Evolutionary conservation across 2,888 invertebrate species (phyloP).

Genomic region (Acholoe squamosa): DNA sequence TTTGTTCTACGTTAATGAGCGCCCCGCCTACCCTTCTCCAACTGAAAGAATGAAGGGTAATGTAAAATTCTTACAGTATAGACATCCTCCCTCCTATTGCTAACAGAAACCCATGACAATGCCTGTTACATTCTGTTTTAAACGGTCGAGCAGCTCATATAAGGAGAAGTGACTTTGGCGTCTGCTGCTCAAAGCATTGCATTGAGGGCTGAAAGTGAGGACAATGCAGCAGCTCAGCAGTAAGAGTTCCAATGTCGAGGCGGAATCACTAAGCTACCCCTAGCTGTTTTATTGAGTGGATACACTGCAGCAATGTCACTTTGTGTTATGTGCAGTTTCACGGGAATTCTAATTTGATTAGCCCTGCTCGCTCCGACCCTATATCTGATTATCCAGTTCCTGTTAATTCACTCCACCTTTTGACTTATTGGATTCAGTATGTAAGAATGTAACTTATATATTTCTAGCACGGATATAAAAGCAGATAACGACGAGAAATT

Average conservation of each 20-base stretch:
- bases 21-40: neutral
- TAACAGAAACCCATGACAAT: neutral
- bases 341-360: neutral
- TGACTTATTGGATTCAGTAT: neutral
- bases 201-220: too few species aligned
- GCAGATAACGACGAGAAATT: too few species aligned
- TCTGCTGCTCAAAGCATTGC: neutral
- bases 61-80: neutral
- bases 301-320: neutral
- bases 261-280: too few species aligned
- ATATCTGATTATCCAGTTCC: neutral
- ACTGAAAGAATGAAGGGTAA: neutral
- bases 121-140: neutral
- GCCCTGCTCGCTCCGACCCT: neutral
- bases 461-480: too few species aligned
- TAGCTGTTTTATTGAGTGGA: too few species aligned
- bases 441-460: too few species aligned
- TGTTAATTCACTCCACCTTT: neutral
- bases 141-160: constrained; percentile 19
- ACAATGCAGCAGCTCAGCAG: too few species aligned
- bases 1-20: constrained; percentile 20
- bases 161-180: constrained; percentile 9
- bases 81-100: neutral
- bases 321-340: neutral
- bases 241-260: too few species aligned